Conservation (phyloP, 2,113 vertebrate species). For the Dasyurus viverrinus region DNA sequence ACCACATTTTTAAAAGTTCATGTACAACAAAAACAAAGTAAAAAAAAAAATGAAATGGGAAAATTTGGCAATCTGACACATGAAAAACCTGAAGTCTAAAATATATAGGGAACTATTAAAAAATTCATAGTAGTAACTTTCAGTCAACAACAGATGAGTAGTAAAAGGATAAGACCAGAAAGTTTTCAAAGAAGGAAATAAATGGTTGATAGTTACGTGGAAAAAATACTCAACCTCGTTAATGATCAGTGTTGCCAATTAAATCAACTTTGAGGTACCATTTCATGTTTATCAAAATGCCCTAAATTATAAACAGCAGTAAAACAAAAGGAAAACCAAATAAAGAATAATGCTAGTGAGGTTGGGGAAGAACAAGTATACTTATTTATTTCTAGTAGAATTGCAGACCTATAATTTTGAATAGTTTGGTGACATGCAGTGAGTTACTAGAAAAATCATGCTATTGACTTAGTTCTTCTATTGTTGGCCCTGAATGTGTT, state of each 20-base stretch:
- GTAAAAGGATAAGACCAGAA: background rate
- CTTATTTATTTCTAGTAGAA: background rate
- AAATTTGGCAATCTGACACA: background rate
- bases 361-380: background rate
- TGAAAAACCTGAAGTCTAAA: background rate
- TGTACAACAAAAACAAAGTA: background rate
- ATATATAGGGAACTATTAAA: background rate
- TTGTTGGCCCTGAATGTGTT: background rate
- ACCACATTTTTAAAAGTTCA: background rate
- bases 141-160: background rate
- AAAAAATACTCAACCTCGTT: background rate
- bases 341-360: background rate
- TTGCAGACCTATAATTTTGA: background rate
- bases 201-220: background rate
- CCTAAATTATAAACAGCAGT: background rate
- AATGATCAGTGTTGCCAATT: background rate
- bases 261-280: background rate
- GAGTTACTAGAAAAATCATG: background rate
- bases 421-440: background rate
- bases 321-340: background rate
- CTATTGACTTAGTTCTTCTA: background rate
- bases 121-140: background rate
- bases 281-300: background rate
- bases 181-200: background rate
- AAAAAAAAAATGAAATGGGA: background rate